Base-by-base conservation (phyloP, 2,113 vertebrate species). In the Zeus faber region DNA sequence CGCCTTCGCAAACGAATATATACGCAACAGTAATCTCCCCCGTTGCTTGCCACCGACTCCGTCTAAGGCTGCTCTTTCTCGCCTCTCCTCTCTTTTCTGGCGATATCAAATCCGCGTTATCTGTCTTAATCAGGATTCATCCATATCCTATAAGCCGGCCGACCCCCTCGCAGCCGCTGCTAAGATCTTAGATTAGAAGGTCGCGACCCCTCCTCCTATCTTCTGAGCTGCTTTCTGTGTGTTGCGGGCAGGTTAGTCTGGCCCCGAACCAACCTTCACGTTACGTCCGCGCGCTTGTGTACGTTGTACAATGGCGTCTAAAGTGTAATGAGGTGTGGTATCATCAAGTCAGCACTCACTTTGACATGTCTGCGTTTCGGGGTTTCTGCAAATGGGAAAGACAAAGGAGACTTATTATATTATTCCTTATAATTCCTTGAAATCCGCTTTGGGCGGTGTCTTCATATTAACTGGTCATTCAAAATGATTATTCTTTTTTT, bases 271-370 rank as follows among this genome's bases (percentile, higher is more conserved):
- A n/a, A n/a, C n/a, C n/a, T n/a, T n/a, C n/a, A n/a, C n/a, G n/a
- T n/a, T n/a, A n/a, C n/a, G n/a, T n/a, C n/a, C n/a, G n/a, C n/a
- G n/a, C n/a, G n/a, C n/a, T n/a, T n/a, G n/a, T n/a, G n/a, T n/a
- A n/a, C n/a, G n/a, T n/a, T n/a, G n/a, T n/a, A n/a, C n/a, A n/a
- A n/a, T n/a, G n/a, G n/a, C n/a, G n/a, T n/a, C n/a, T n/a, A n/a
- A n/a, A n/a, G n/a, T n/a, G n/a, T n/a, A n/a, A n/a, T n/a, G n/a
- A n/a, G n/a, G n/a, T n/a, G n/a, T n/a, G n/a, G n/a, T n/a, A n/a
- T n/a, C n/a, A n/a, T n/a, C n/a, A n/a, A n/a, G 6, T 6, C 45
- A 14, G 51, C 58, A 85, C 87, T 87, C 55, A 89, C 89, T 80
- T 90, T 58, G 87, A 41, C 87, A 90, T 91, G 43, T 71, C 65